Conservation (phyloP, 2,888 invertebrate species). For the Temnothorax unifasciatus region DNA sequence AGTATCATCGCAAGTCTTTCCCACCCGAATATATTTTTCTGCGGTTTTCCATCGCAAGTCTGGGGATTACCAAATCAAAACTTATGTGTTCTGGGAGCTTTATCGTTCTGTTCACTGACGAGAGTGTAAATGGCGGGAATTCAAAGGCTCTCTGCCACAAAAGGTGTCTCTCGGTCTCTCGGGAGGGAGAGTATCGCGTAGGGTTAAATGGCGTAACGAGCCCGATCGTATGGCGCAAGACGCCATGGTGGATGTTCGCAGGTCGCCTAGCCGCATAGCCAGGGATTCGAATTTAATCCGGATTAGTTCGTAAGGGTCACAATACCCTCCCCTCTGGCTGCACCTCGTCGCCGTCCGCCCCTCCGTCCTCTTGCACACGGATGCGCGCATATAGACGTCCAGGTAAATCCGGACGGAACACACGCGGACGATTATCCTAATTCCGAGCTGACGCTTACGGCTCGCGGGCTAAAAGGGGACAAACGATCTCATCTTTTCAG, state of each 20-base stretch:
- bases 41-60: conserved; percentile 7
- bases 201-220: conserved; percentile 79
- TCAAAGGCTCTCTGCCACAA: conserved; percentile 38
- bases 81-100: conserved; percentile 4
- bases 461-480: conserved; percentile 39
- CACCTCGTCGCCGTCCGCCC: conserved; percentile 32
- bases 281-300: conserved; percentile 85
- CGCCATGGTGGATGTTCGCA: conserved; percentile 79
- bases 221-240: conserved; percentile 77
- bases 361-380: conserved; percentile 69
- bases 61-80: conserved; percentile 24
- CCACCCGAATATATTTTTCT: neutral
- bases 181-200: conserved; percentile 58
- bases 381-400: conserved; percentile 65
- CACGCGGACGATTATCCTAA: conserved; percentile 69
- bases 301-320: conserved; percentile 86
- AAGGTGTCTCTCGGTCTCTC: neutral
- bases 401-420: conserved; percentile 68
- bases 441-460: conserved; percentile 59
- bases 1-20: neutral
- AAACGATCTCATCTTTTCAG: conserved; percentile 40
- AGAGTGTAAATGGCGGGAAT: conserved; percentile 8
- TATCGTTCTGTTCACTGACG: conserved; percentile 6
- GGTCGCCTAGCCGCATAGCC: conserved; percentile 83
- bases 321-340: conserved; percentile 81